Percentiles rank a stretch among this genome's conserved stretches.
Evolutionary conservation across 53 echinoderm and acorn worm species (phyloP).

Genomic region (Arbacia lixula): DNA sequence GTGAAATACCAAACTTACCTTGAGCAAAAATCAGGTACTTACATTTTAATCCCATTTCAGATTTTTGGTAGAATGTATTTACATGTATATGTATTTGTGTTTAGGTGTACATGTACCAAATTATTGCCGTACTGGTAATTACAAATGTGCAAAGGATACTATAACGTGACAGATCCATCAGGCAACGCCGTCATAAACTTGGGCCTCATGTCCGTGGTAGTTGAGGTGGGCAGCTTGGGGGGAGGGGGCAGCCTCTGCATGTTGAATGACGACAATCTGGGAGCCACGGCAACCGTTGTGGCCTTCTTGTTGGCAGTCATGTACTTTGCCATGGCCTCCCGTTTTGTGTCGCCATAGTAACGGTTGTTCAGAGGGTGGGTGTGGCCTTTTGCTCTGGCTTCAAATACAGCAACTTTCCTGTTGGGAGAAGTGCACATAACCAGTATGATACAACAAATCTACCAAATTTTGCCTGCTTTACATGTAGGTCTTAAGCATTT

Average conservation of each 20-base stretch:
- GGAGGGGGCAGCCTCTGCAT: slow-evolving; percentile 48
- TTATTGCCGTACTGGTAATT: no score
- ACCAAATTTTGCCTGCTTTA: no score
- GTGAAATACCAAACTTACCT: no score
- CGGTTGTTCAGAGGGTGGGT: slow-evolving; percentile 75
- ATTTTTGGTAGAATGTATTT: no score
- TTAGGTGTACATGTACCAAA: no score
- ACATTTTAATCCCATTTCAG: no score
- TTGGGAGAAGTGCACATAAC: no score
- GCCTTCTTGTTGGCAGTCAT: slow-evolving; percentile 64
- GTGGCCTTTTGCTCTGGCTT: slow-evolving; percentile 72
- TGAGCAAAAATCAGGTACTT: no score
- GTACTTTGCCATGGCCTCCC: slow-evolving; percentile 89
- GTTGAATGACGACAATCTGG: slow-evolving; percentile 51
- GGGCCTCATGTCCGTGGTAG: slow-evolving; percentile 37
- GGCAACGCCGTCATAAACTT: slow-evolving; percentile 88
- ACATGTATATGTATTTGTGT: no score
- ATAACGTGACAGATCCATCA: slow-evolving; percentile 81
- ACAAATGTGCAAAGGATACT: slow-evolving; percentile 93
- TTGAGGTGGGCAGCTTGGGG: slow-evolving; percentile 45
- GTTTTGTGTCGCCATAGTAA: slow-evolving; percentile 95
- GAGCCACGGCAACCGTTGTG: slow-evolving; percentile 51
- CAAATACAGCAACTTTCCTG: slow-evolving; percentile 65
- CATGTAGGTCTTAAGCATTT: no score
- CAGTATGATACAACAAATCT: no score